Conservation (phyloP, 1,140 invertebrate species). For the Diabrotica undecimpunctata region DNA sequence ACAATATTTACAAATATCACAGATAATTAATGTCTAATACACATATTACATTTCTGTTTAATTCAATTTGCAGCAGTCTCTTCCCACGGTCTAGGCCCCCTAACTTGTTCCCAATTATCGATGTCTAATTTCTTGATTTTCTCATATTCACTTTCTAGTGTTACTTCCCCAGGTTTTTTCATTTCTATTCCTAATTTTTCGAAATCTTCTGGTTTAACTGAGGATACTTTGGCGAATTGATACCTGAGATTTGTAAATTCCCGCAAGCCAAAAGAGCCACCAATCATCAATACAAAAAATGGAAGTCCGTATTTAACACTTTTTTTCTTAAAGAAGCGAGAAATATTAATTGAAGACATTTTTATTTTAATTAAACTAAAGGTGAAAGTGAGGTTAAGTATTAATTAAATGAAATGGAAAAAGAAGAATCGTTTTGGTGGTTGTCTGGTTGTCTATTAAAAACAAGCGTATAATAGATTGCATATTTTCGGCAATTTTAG, state of each 20-base stretch:
- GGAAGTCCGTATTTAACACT: constrained; percentile 59
- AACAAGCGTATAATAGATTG: too few relatives aligned
- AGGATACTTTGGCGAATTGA: constrained; percentile 59
- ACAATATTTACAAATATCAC: constrained; percentile 12
- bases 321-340: constrained; percentile 29
- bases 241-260: constrained; percentile 70
- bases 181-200: constrained; percentile 62
- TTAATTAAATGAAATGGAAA: too few relatives aligned
- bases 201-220: constrained; percentile 58
- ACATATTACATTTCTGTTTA: not conserved
- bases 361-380: not conserved
- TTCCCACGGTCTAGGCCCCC: constrained; percentile 79
- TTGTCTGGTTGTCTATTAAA: too few relatives aligned
- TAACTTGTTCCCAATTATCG: constrained; percentile 75
- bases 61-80: constrained; percentile 41
- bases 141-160: constrained; percentile 69
- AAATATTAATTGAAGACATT: not conserved
- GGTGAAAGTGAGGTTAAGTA: not conserved
- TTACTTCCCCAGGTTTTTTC: constrained; percentile 62
- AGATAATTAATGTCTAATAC: not conserved
- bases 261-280: constrained; percentile 66
- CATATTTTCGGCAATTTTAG: too few relatives aligned
- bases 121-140: constrained; percentile 68
- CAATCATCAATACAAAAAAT: constrained; percentile 63
- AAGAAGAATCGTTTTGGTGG: too few relatives aligned